Evolutionary conservation across 2,113 vertebrate genomes (phyloP).

Genomic region (Catharus bicknelli): DNA sequence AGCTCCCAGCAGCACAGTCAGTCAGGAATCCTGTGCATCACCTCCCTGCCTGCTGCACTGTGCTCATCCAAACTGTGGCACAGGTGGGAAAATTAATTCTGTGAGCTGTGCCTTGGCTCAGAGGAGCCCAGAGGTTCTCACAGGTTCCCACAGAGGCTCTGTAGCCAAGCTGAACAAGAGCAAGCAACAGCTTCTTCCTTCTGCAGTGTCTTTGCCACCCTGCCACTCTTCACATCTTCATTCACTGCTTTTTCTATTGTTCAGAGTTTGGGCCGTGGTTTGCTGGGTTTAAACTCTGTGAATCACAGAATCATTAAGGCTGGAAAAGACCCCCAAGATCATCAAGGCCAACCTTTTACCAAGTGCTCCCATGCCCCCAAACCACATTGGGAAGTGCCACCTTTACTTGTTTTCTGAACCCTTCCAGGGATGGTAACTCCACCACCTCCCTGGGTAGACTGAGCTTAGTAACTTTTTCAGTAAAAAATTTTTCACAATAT

Average conservation of each 20-base stretch:
- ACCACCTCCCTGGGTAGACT: background rate
- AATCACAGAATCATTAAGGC: background rate
- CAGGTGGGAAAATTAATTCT: background rate
- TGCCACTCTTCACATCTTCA: background rate
- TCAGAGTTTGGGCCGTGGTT: background rate
- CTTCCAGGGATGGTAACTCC: background rate
- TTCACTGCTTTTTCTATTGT: background rate
- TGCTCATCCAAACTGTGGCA: background rate
- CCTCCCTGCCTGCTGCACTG: background rate
- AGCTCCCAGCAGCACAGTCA: background rate
- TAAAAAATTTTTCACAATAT: background rate
- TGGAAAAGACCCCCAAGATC: no score
- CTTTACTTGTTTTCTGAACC: background rate
- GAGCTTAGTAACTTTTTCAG: background rate
- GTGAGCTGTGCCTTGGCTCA: background rate
- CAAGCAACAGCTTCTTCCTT: background rate
- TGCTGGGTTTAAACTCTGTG: background rate
- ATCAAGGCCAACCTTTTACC: background rate
- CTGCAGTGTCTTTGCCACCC: background rate
- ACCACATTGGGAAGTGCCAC: background rate
- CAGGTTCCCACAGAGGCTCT: background rate
- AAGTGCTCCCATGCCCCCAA: background rate
- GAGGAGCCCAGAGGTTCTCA: background rate
- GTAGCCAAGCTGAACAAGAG: background rate
- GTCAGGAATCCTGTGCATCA: background rate